Base-by-base conservation (phyloP, 1,140 invertebrate genomes). In the Drosophila lowei region DNA sequence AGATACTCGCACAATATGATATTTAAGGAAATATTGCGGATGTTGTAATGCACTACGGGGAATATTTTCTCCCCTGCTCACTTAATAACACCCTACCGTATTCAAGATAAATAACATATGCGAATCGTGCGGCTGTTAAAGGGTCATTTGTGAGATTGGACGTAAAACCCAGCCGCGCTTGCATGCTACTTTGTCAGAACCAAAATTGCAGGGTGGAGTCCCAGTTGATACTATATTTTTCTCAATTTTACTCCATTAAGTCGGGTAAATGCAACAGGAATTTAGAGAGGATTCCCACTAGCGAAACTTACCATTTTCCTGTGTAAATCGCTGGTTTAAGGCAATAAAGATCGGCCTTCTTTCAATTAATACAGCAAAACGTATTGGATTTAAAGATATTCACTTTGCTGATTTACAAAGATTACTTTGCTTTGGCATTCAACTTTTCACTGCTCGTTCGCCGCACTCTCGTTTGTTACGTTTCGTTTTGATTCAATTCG, bases 221-320 rank as follows among this genome's bases (percentile, higher is more conserved):
- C 18, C 38, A 11, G 23, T 38, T 53, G 15, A 65, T 50, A 13
- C 13, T 50, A 25, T 30, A 38, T 42, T 15, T 38, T 56, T n/a
- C 16, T 34, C 28, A 54, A 15, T 47, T 54, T 67, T 11, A 34
- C 30, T 65, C 49, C 42, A 47, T 65, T 47, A 49, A 65, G 42
- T 67, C 49, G 34, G 3, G 8, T 30, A 30, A 30, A 30, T 8
- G 28, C 28, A 30, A 46, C n/a, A 34, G 5, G 15, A 2, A 28
- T 21, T 16, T 16, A 21, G 8, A n/a, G 63, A 58, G 25, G 21
- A 42, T 43, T 25, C 60, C 61, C 3, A 0, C 15, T 13, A 4
- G 15, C 3, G 0, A 53, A 52, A 79, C 79, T 84, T 66, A 84
- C 79, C 79, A 84, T 84, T 78, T 78, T 65, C 23, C 41, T 53